A percentile compares a stretch with the other conserved stretches of the same genome.
phyloP scores from a whole-genome alignment of 23 tunicate genomes.

The Ascidia mentula region DNA sequence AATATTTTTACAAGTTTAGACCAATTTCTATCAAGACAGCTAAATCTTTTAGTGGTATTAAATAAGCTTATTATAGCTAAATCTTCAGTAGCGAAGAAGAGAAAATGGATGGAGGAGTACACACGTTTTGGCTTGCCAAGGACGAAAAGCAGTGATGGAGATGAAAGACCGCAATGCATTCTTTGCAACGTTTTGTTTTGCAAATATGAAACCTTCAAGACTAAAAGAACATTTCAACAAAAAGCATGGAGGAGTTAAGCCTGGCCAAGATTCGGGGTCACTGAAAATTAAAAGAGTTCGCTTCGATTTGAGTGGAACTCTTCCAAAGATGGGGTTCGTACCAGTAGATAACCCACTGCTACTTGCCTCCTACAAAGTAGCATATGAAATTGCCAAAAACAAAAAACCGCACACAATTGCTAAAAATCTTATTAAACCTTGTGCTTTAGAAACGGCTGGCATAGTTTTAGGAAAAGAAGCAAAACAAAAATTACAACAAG shows the following conservation, averaged over 20 bases:
- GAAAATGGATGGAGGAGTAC: slow-evolving; percentile 21
- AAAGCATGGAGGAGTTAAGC: slow-evolving; percentile 20
- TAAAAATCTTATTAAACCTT: no score
- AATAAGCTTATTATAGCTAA: slow-evolving; percentile 19
- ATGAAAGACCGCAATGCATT: slow-evolving; percentile 44
- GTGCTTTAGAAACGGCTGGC: slow-evolving; percentile 11
- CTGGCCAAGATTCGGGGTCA: background rate
- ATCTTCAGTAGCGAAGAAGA: slow-evolving; percentile 14
- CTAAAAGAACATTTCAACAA: slow-evolving; percentile 26
- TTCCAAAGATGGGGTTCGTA: slow-evolving; percentile 30
- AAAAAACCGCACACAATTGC: slow-evolving; percentile 34
- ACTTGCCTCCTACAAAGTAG: slow-evolving; percentile 30
- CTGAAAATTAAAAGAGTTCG: slow-evolving; percentile 5
- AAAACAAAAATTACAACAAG: slow-evolving; percentile 13
- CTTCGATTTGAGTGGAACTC: slow-evolving; percentile 9
- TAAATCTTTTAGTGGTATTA: slow-evolving; percentile 10
- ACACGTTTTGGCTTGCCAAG: slow-evolving; percentile 8
- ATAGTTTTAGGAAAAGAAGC: slow-evolving; percentile 12
- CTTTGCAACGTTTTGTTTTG: slow-evolving; percentile 22
- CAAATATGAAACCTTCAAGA: slow-evolving; percentile 35
- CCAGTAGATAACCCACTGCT: slow-evolving; percentile 26
- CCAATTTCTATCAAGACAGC: slow-evolving; percentile 9
- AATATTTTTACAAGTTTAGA: background rate
- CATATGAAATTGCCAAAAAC: slow-evolving; percentile 26
- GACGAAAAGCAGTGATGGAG: slow-evolving; percentile 15